Evolutionary conservation across 1,140 invertebrate genomes (phyloP), one percentile per base, ranked within the genome.

Genomic region (Neotoxoptera formosana): DNA sequence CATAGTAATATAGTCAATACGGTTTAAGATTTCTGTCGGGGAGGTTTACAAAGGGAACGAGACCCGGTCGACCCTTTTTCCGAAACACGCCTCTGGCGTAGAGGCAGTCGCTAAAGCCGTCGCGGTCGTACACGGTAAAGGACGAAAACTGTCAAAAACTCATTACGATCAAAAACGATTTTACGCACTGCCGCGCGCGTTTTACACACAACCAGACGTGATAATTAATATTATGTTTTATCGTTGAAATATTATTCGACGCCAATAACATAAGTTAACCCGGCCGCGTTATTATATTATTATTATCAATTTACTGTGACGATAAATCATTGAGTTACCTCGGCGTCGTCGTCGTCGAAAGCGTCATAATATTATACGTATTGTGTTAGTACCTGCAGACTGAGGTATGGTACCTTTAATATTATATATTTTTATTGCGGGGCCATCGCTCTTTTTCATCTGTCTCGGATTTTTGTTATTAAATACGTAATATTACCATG

Each of bases 161-260:
- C 25, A 60, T 30, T 90, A 90, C 53, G 36, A 45, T 60, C 11
- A 36, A 90, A 60, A 60, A 45, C 60, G 21, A 45, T 67, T 90
- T 60, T 41, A 90, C n/a, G 11, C 9, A 20, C 36, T 45, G 17
- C n/a, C n/a, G 30, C 20, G 7, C 30, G 25, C 25, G 30, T 34
- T 53, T 34, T 30, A 87, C 11, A 23, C n/a, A 6, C 17, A 87
- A n/a, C n/a, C n/a, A 51, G 23, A 41, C 41, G 41, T 53, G 45
- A 53, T 53, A 36, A 53, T 51, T 53, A 36, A 53, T 89, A 53
- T 89, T 89, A 53, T 89, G 4, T 89, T 89, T 89, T 56, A 51
- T 56, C 51, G 23, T 3, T 17, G 34, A 56, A 89, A 89, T 87
- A 53, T 53, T 87, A 53, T 53, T 34, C 36, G n/a, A 53, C 34